Base-by-base conservation (phyloP, 2,888 invertebrate genomes). In the Melieria omissa region DNA sequence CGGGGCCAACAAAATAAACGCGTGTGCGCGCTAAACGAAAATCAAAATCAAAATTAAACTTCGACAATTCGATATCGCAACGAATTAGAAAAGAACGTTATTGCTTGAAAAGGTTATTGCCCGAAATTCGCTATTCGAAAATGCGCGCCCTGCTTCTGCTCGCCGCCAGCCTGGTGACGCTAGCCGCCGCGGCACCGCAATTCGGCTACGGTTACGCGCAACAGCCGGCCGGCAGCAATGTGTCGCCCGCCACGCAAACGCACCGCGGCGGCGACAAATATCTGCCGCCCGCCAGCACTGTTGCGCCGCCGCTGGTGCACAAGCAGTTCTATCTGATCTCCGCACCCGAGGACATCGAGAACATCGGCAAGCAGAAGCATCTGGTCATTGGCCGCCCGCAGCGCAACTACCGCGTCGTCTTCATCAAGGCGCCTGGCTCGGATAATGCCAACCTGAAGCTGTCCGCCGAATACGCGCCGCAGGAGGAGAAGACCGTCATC, bases 401-500 rank as follows among this genome's bases (percentile, higher is more conserved):
- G 41, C 83, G 82, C 72, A 84, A 85, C 71, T 87, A 87, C 73
- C 84, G 87, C 4, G 84, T 87, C 5, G 83, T 87, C 4, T 87
- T 87, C 72, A 87, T 87, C 45, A 84, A 85, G 65, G 85, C 87
- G 10, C 87, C 87, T 49, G 73, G 76, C 10, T 74, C 78, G 1
- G 76, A 75, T 4, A 77, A 72, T 64, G 76, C 75, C 6, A 80
- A 80, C 4, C 74, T 82, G 0, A 80, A 76, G 54, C 80, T 85
- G 16, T 81, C 85, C 0, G 85, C 85, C 0, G 83, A 84, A 74
- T 78, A 83, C 74, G 85, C 86, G 5, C 84, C 86, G 29, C 84
- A 84, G 71, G 86, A 87, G 77, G 86, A 87, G 65, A 86, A 86
- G 73, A 87, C 87, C 4, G 85, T 85, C 60, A 86, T 87, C 74